These are phyloP conservation scores for Parochlus steinenii DNA, from an alignment of 2,888 invertebrate genomes.

Conservation along the genomic window DNA sequence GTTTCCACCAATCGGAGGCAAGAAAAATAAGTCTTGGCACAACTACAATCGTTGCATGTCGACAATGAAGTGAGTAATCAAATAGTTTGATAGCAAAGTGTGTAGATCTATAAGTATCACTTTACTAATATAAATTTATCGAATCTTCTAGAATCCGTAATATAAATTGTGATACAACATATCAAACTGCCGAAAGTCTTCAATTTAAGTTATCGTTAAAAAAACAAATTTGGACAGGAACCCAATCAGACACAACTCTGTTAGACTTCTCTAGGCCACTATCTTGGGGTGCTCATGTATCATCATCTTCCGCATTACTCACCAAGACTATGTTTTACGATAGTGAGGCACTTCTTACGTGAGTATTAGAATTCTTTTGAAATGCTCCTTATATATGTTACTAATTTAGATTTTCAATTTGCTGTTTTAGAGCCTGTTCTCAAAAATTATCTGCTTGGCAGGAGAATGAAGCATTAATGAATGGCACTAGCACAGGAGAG, in stretches of 20 bases:
- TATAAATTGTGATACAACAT: slow-evolving; percentile 9
- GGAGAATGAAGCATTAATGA: slow-evolving; percentile 14
- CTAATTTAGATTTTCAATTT: slow-evolving; percentile 9
- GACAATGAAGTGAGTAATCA: slow-evolving; percentile 17
- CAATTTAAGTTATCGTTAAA: slow-evolving; percentile 53
- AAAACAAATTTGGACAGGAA: slow-evolving; percentile 59
- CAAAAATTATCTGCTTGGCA: slow-evolving; percentile 38
- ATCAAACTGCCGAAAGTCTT: slow-evolving; percentile 20
- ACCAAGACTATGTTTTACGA: slow-evolving; percentile 28
- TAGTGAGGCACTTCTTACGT: slow-evolving; percentile 41
- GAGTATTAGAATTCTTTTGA: slow-evolving; percentile 15
- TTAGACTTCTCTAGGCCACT: slow-evolving; percentile 31
- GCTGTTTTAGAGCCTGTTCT: slow-evolving; percentile 40
- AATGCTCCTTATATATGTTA: slow-evolving; percentile 8
- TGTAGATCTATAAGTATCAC: slow-evolving; percentile 4
- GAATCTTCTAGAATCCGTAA: slow-evolving; percentile 5
- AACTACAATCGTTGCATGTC: slow-evolving; percentile 22
- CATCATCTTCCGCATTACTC: slow-evolving; percentile 34
- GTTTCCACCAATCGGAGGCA: slow-evolving; percentile 18
- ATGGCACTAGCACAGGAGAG: neutral
- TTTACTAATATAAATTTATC: slow-evolving; percentile 3
- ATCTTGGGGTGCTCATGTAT: slow-evolving; percentile 42
- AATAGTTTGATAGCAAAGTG: neutral
- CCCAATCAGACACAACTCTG: slow-evolving; percentile 29
- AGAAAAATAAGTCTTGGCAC: slow-evolving; percentile 27